Evolutionary conservation across 1,140 invertebrate species (phyloP).

Genomic region (Steinernema khuongi): DNA sequence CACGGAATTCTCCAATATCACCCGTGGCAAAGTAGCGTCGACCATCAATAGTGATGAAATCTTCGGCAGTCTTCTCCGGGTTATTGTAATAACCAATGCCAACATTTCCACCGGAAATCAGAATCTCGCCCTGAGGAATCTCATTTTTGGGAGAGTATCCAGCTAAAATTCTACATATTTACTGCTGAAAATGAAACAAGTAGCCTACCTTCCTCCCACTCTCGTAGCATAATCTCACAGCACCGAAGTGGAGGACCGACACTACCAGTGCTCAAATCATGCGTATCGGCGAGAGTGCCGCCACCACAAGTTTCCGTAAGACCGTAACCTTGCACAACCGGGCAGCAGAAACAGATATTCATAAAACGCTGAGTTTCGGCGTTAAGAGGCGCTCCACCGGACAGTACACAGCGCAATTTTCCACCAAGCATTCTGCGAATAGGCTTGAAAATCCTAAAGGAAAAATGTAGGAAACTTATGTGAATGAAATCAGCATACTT

Average conservation of each 20-base stretch:
- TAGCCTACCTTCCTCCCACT: slow-evolving; percentile 82
- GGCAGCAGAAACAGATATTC: slow-evolving; percentile 81
- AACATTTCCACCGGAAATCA: slow-evolving; percentile 82
- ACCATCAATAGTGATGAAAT: slow-evolving; percentile 77
- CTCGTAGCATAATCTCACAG: slow-evolving; percentile 77
- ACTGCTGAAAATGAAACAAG: background rate
- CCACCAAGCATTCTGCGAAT: slow-evolving; percentile 72
- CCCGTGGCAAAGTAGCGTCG: slow-evolving; percentile 87
- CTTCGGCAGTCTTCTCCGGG: slow-evolving; percentile 78
- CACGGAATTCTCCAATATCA: slow-evolving; percentile 86
- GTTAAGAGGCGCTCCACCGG: slow-evolving; percentile 88
- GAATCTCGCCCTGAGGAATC: slow-evolving; percentile 84
- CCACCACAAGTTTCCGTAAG: slow-evolving; percentile 92
- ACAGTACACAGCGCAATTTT: slow-evolving; percentile 75
- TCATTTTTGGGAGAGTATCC: slow-evolving; percentile 80
- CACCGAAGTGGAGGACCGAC: slow-evolving; percentile 82
- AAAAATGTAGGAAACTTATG: slow-evolving; percentile 21
- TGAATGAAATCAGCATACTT: slow-evolving; percentile 55
- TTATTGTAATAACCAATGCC: slow-evolving; percentile 90
- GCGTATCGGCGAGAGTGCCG: slow-evolving; percentile 76
- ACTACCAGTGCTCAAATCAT: slow-evolving; percentile 72
- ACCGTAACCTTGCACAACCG: slow-evolving; percentile 88
- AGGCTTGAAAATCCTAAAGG: slow-evolving; percentile 33
- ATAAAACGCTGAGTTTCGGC: slow-evolving; percentile 90
- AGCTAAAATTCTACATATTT: slow-evolving; percentile 55